Evolutionary conservation across 1,140 invertebrate genomes (phyloP).

Genomic region (Aphelinus certus): DNA sequence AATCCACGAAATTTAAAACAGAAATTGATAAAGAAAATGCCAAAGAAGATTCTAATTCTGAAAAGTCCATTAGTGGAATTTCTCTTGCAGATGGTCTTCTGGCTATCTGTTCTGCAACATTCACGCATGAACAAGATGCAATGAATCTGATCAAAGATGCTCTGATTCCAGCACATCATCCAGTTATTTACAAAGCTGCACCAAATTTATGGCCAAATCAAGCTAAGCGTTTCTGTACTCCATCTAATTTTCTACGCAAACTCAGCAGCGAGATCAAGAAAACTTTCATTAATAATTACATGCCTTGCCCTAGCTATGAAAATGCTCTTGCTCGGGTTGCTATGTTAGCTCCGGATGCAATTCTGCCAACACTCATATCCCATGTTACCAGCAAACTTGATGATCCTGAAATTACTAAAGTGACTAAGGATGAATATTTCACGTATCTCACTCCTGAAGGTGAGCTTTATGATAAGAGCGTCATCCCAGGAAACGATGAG

Average conservation of each 20-base stretch:
- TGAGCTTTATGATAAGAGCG: conserved; percentile 89
- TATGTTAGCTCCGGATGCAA: conserved; percentile 71
- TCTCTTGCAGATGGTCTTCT: conserved; percentile 59
- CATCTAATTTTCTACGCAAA: conserved; percentile 68
- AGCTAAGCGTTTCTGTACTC: conserved; percentile 68
- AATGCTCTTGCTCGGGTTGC: conserved; percentile 75
- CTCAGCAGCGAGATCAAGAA: conserved; percentile 69
- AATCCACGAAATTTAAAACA: conserved; percentile 66
- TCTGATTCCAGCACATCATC: conserved; percentile 76
- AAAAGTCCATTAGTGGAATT: conserved; percentile 53
- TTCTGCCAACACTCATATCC: conserved; percentile 70
- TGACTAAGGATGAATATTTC: conserved; percentile 88
- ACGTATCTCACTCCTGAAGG: conserved; percentile 90
- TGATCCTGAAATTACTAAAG: conserved; percentile 74
- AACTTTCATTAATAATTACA: conserved; percentile 71
- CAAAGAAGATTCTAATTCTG: conserved; percentile 55
- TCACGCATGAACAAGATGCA: conserved; percentile 51
- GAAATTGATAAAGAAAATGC: conserved; percentile 58
- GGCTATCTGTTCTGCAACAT: conserved; percentile 59
- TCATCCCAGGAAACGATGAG: conserved; percentile 80
- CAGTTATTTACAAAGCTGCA: conserved; percentile 67
- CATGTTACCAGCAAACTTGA: conserved; percentile 70
- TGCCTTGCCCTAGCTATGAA: conserved; percentile 67
- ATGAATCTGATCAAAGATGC: conserved; percentile 63
- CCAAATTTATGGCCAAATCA: conserved; percentile 73